Percentiles rank a stretch among this genome's conserved stretches.
Conservation (phyloP, 2,113 vertebrate genomes). For the Myiozetetes cayanensis region DNA sequence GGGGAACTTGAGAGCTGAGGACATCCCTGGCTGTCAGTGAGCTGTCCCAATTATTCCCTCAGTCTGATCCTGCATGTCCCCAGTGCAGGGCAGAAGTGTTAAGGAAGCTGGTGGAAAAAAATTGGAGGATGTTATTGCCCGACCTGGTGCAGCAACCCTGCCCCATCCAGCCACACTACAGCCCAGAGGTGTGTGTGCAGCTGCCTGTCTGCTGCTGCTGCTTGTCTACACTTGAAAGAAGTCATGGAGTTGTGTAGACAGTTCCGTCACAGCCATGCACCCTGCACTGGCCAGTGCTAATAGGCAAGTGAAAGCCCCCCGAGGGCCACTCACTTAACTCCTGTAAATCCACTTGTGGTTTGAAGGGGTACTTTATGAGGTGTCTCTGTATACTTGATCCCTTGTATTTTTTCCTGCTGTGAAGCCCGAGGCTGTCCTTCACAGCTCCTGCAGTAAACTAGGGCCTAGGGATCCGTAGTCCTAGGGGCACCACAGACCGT, state of each 20-base stretch:
- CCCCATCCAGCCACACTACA: not conserved
- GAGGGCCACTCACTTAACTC: conserved; percentile 49
- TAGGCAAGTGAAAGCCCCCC: conserved; percentile 2
- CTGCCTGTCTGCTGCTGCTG: not conserved
- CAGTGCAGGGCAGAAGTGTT: not conserved
- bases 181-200: not conserved
- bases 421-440: conserved; percentile 40
- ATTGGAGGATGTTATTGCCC: accelerated
- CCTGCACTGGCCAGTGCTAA: not conserved
- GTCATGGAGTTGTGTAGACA: not conserved
- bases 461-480: not conserved
- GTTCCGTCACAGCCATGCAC: not conserved
- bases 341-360: conserved; percentile 49
- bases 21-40: not conserved
- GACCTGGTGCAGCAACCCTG: accelerated
- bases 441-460: conserved; percentile 36
- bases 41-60: not conserved
- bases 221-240: not conserved
- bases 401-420: conserved; percentile 37
- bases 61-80: not conserved
- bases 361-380: conserved; percentile 57
- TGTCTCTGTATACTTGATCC: conserved; percentile 47
- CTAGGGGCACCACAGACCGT: not conserved
- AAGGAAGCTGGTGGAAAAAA: not conserved
- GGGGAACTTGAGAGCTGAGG: not conserved